Evolutionary conservation across 2,113 vertebrate genomes (phyloP).

Genomic region (Ondatra zibethicus): DNA sequence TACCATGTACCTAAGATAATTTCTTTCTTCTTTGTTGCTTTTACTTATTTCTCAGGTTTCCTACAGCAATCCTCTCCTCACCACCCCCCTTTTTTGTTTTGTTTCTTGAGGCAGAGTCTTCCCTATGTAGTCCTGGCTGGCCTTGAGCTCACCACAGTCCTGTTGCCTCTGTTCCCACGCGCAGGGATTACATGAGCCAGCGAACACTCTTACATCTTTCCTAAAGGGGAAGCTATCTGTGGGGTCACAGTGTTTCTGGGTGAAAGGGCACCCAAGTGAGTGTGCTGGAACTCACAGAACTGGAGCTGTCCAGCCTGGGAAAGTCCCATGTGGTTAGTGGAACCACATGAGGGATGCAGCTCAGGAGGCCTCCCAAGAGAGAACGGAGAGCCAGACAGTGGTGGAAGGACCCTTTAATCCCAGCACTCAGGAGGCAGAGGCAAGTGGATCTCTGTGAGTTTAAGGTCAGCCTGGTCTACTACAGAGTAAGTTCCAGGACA

Average conservation of each 20-base stretch:
- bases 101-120: background rate
- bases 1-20: background rate
- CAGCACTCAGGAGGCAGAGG: background rate
- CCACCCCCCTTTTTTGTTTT: background rate
- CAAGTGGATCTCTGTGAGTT: background rate
- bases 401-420: background rate
- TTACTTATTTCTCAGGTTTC: background rate
- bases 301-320: background rate
- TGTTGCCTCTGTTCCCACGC: background rate
- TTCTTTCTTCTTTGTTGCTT: background rate
- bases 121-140: background rate
- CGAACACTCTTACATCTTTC: too few species aligned
- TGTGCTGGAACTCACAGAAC: rapidly evolving
- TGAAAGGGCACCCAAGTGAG: background rate
- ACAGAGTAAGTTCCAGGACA: background rate
- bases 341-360: rapidly evolving
- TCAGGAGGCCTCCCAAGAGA: background rate
- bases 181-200: background rate
- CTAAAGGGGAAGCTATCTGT: background rate
- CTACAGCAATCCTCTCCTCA: background rate
- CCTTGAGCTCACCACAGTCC: background rate
- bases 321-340: background rate
- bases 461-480: background rate
- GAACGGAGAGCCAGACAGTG: background rate
- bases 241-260: conserved; percentile 1